phyloP scores from a whole-genome alignment of 2,888 invertebrate genomes.

The Polydrusus tereticollis region DNA sequence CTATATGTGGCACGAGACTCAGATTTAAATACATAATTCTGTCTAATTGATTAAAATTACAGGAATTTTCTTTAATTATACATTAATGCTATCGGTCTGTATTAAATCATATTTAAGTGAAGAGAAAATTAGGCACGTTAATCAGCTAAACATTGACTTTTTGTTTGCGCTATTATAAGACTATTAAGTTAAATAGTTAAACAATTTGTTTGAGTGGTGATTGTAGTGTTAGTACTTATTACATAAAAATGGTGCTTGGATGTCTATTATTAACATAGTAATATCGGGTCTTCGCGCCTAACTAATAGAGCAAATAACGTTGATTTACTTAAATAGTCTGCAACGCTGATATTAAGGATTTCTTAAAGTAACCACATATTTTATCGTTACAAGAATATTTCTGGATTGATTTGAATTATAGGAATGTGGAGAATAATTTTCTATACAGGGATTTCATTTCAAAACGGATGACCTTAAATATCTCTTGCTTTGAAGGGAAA shows the following conservation, averaged over 20 bases:
- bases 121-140: slow-evolving; percentile 63
- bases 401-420: too few relatives aligned
- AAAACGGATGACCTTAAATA: too few relatives aligned
- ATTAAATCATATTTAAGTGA: slow-evolving; percentile 62
- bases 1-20: slow-evolving; percentile 33
- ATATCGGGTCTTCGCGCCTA: not conserved
- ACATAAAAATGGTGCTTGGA: slow-evolving; percentile 17
- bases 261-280: slow-evolving; percentile 28
- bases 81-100: slow-evolving; percentile 62
- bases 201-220: slow-evolving; percentile 45
- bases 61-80: slow-evolving; percentile 66
- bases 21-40: slow-evolving; percentile 51
- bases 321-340: not conserved
- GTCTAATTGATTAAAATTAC: slow-evolving; percentile 66
- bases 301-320: slow-evolving; percentile 10
- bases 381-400: too few relatives aligned
- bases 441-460: too few relatives aligned
- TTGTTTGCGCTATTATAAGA: slow-evolving; percentile 62
- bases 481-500: too few relatives aligned
- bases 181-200: slow-evolving; percentile 57
- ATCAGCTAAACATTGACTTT: slow-evolving; percentile 63
- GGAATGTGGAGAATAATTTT: too few relatives aligned
- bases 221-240: slow-evolving; percentile 9
- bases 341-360: too few relatives aligned
- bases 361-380: too few relatives aligned